Base-by-base conservation (phyloP, 1,140 invertebrate genomes). In the Magallana ariakensis region DNA sequence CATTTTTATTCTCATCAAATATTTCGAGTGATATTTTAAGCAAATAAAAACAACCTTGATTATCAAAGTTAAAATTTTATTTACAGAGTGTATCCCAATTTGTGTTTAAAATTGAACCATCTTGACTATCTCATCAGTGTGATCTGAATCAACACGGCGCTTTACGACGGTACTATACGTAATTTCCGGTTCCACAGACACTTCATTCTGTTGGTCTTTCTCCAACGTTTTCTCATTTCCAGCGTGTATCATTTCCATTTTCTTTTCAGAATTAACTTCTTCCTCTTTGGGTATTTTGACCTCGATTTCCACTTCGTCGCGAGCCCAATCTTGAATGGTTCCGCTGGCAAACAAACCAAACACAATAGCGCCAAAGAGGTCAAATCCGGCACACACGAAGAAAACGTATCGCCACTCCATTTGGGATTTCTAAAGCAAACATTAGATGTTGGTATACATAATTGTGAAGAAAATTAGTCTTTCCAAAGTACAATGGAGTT, bases 271-370 rank as follows among this genome's bases (percentile, higher is more conserved):
- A 2, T 13, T 22, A 26, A 62, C 33, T 84, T 62, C 56, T 16
- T 10, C 54, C 13, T 53, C 7, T 1, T 84, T 58, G 53, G 9
- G 16, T 62, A 58, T 58, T 62, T 11, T 62, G 15, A 84, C 56
- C 26, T 33, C 58, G 1, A 60, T 16, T 5, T 85, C 70, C 33
- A 75, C 56, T 13, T 60, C 22, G 55, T 87, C 86, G 5, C 56
- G 60, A 22, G 89, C 82, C 97, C 97, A 98, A 1, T 96, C 93
- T 93, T 98, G 97, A 88, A 97, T 96, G 89, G 97, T 96, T 0
- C 97, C 97, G 0, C 97, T 97, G 0, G 96, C 97, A 91, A 98
- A 97, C 66, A 97, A 88, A 16, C 97, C 90, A 91, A 97, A 98
- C 56, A 96, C 94, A 0, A 97, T 92, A 87, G 96, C 97, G 11